Evolutionary conservation across 1,140 invertebrate genomes (phyloP), one percentile per base, ranked within the genome.

Genomic region (Pseudomyrmex gracilis): DNA sequence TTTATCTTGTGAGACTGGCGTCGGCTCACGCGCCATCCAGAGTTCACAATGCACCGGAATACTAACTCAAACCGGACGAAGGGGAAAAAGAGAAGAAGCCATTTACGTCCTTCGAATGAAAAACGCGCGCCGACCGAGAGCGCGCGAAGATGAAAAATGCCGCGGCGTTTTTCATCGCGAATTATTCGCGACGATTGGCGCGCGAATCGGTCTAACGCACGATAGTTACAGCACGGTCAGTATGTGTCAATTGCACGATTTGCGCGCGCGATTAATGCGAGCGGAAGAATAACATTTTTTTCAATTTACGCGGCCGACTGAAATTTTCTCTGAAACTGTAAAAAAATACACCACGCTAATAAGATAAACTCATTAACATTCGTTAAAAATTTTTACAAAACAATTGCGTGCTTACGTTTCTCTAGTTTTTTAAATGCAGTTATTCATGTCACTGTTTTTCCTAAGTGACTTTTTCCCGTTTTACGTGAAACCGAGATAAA

Each of bases 1-100:
- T 70, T 22, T 15, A 57, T 20, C 64, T 70, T 57, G 22, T 15
- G 64, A 68, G 76, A 78, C 64, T 15, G 20, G 22, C 51, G 34
- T 17, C 2, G 49, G 34, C 53, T 34, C 43, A 22, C 17, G 49
- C 64, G 53, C 34, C 64, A 55, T 67, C 73, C 61, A 43, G 24
- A 43, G 24, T 55, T 67, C 61, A 77, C 73, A 67, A 77, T 77
- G 61, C 47, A 24, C n/a, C 73, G 63, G 47, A 67, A 67, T 77
- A 53, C 60, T 20, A 20, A 76, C 60, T 76, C 47, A 66, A 76
- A 76, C 34, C 60, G 73, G 47, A 8, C 17, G 20, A 60, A 20
- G 43, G 13, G 5, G 60, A 13, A 61, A 53, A 53, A 77, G 34
- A 67, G 34, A 67, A 22, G n/a, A 17, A 45, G 47, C 47, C 61